phyloP scores from a whole-genome alignment of 2,797 vertebrate genomes.

The Cheirogaleus major region DNA sequence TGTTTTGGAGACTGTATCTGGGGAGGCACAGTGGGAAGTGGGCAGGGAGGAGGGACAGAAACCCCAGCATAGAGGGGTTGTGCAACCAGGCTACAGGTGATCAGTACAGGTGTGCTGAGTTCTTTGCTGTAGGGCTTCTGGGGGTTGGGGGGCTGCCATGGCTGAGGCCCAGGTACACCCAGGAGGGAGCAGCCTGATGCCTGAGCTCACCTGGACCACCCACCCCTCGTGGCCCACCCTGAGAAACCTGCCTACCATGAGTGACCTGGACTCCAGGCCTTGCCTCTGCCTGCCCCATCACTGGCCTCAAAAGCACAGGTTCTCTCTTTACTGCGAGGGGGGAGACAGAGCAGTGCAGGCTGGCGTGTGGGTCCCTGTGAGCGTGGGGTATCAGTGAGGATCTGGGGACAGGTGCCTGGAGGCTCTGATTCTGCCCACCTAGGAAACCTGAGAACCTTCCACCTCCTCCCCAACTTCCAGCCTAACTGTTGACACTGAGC shows the following conservation, averaged over 20 bases:
- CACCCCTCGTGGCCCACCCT: background rate
- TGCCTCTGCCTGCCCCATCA: background rate
- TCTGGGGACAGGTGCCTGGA: background rate
- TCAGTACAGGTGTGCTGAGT: background rate
- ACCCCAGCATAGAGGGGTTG: background rate
- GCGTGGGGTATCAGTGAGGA: background rate
- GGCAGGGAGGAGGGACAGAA: background rate
- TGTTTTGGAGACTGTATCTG: background rate
- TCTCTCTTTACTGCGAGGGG: background rate
- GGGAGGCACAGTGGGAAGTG: background rate
- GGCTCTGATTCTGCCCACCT: background rate
- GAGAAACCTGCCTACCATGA: background rate
- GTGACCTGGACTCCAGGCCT: background rate
- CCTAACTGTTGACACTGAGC: background rate
- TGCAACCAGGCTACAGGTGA: background rate
- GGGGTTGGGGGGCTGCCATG: too few relatives aligned
- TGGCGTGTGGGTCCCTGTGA: background rate
- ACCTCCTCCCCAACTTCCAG: accelerated
- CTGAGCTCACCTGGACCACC: background rate
- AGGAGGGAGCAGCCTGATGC: background rate
- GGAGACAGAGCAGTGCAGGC: background rate
- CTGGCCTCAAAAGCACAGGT: background rate
- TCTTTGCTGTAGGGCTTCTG: background rate
- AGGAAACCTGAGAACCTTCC: background rate
- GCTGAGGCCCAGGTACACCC: background rate